Percentiles rank a stretch among this genome's conserved stretches.
These are phyloP conservation scores for Psilopogon haemacephalus DNA, from an alignment of 2,113 vertebrate genomes.

Conservation along the genomic window DNA sequence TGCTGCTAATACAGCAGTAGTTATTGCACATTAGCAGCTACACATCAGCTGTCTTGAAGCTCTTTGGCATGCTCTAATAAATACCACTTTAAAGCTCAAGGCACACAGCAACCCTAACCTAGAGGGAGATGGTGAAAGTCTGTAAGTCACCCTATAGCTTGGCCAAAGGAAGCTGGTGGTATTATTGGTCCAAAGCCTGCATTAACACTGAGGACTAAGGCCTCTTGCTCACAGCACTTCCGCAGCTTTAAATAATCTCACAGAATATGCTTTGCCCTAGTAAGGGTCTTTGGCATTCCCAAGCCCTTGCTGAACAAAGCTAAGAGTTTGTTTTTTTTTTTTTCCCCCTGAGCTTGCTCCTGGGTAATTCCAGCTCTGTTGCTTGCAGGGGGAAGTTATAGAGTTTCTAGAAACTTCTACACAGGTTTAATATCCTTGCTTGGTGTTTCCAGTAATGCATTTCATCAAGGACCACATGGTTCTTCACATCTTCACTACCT, in stretches of 20 bases:
- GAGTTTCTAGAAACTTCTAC: background rate
- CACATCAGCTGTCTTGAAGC: background rate
- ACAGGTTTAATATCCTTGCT: background rate
- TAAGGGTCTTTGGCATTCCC: background rate
- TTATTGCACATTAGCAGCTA: conserved; percentile 7
- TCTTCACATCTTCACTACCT: background rate
- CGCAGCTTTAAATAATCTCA: background rate
- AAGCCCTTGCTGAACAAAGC: rapidly evolving
- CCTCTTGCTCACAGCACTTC: background rate
- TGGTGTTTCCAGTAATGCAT: background rate
- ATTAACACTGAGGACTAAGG: background rate
- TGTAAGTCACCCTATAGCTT: background rate
- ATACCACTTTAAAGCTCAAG: background rate
- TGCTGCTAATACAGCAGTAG: background rate
- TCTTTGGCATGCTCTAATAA: background rate
- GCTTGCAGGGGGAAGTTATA: background rate
- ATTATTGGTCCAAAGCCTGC: background rate
- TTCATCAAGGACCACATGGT: background rate
- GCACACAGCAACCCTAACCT: background rate
- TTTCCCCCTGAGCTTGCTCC: background rate
- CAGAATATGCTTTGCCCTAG: background rate
- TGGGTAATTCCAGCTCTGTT: rapidly evolving
- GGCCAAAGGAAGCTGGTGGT: background rate
- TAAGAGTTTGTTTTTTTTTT: background rate
- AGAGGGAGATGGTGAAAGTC: background rate